Percentiles rank a stretch among this genome's conserved stretches.
phyloP scores from a whole-genome alignment of 2,113 vertebrate species.

The Emydocephalus ijimae region DNA sequence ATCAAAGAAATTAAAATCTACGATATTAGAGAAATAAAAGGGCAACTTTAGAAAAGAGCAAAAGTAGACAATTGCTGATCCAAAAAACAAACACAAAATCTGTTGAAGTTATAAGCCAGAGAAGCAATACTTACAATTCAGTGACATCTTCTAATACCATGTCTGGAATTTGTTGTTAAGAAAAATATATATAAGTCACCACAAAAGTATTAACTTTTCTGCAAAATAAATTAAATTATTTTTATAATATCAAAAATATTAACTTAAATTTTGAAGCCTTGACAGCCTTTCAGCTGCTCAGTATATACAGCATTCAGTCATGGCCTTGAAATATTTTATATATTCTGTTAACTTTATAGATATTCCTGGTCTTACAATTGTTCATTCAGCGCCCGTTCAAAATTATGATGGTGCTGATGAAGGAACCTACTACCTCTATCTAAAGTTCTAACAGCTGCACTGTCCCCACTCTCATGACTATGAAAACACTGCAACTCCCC shows the following conservation, averaged over 20 bases:
- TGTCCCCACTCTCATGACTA: neutral
- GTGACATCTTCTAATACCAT: constrained; percentile 88
- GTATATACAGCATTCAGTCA: neutral
- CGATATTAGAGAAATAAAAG: neutral
- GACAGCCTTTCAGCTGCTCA: neutral
- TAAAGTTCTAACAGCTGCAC: neutral
- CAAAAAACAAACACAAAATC: neutral
- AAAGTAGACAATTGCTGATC: neutral
- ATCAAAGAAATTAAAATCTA: neutral
- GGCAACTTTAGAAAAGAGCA: neutral
- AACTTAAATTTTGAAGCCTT: neutral
- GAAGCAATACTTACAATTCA: constrained; percentile 80
- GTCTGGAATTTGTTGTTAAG: constrained; percentile 74
- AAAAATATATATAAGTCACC: constrained; percentile 27
- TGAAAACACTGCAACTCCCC: neutral
- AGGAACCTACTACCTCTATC: neutral
- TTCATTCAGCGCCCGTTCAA: neutral
- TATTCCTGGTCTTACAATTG: neutral
- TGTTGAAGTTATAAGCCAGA: neutral
- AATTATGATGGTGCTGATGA: neutral
- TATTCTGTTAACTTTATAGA: neutral
- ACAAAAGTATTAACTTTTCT: neutral
- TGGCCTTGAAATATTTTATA: neutral
- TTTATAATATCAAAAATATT: neutral
- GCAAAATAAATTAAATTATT: neutral